Evolutionary conservation across 2,888 invertebrate genomes (phyloP).

Genomic region (Drosophila setosimentum): DNA sequence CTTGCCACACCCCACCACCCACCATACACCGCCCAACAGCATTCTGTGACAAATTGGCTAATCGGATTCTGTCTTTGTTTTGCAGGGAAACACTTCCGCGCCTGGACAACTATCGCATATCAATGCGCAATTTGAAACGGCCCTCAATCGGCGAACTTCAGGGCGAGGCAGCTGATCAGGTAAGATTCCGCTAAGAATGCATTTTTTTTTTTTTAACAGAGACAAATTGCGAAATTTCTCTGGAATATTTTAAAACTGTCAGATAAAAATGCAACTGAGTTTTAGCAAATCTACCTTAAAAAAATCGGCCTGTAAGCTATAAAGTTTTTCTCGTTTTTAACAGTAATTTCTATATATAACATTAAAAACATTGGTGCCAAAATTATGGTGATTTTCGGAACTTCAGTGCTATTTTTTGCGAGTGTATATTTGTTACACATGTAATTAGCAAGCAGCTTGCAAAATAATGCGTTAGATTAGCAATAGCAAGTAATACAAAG

Average conservation of each 20-base stretch:
- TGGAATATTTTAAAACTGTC: not conserved
- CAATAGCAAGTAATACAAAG: not conserved
- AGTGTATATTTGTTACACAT: not conserved
- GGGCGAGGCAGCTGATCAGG: slow-evolving; percentile 86
- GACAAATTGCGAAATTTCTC: not conserved
- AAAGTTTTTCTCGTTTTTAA: not conserved
- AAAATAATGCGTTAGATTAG: not conserved
- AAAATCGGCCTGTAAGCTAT: no score
- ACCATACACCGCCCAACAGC: not conserved
- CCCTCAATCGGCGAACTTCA: slow-evolving; percentile 94
- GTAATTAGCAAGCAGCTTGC: not conserved
- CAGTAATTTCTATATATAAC: no score
- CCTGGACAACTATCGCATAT: slow-evolving; percentile 93
- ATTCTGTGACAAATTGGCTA: not conserved
- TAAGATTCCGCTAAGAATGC: slow-evolving; percentile 61
- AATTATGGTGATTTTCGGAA: not conserved
- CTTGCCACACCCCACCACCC: not conserved
- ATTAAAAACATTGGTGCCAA: no score
- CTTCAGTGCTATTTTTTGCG: not conserved
- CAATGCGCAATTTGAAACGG: slow-evolving; percentile 90
- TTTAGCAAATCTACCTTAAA: not conserved
- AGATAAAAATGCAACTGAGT: not conserved
- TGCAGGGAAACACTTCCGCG: slow-evolving; percentile 91
- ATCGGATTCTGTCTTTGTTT: slow-evolving; percentile 1
- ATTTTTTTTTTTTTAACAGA: slow-evolving; percentile 4